Conservation (phyloP, 2,113 vertebrate species). For the Lepus timidus region DNA sequence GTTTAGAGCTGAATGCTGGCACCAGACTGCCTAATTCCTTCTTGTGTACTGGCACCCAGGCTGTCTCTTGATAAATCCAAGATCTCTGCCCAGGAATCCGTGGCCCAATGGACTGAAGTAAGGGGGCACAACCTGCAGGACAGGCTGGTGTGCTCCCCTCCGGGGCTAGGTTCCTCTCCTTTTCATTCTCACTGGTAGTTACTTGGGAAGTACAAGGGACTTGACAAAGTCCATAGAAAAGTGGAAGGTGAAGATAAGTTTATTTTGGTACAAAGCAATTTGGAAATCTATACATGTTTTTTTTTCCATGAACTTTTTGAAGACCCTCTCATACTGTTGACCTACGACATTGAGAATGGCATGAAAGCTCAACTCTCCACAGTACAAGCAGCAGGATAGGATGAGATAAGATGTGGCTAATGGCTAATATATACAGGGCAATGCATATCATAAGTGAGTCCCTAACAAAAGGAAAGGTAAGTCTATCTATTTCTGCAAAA, state of each 20-base stretch:
- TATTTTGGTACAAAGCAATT: too few relatives aligned
- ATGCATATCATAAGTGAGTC: not conserved
- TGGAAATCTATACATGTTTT: too few relatives aligned
- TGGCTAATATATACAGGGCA: not conserved
- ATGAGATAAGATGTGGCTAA: not conserved
- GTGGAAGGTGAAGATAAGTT: too few relatives aligned
- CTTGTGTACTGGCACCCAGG: not conserved
- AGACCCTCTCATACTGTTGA: not conserved
- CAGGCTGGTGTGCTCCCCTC: not conserved
- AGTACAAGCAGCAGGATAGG: not conserved
- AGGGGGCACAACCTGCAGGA: not conserved
- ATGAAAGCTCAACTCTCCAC: not conserved
- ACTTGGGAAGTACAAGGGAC: not conserved
- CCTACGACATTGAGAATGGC: not conserved
- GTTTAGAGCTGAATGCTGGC: not conserved
- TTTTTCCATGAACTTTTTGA: too few relatives aligned
- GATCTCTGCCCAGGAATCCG: not conserved
- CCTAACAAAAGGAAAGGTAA: not conserved
- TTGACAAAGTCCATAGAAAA: too few relatives aligned
- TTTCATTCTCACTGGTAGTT: not conserved
- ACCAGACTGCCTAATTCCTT: not conserved
- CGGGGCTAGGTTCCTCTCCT: not conserved
- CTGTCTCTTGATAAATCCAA: not conserved
- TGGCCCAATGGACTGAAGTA: not conserved
- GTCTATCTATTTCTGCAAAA: constrained; percentile 2